Evolutionary conservation across 2,113 vertebrate genomes (phyloP), one percentile per base, ranked within the genome.

Genomic region (Caranx ignobilis): DNA sequence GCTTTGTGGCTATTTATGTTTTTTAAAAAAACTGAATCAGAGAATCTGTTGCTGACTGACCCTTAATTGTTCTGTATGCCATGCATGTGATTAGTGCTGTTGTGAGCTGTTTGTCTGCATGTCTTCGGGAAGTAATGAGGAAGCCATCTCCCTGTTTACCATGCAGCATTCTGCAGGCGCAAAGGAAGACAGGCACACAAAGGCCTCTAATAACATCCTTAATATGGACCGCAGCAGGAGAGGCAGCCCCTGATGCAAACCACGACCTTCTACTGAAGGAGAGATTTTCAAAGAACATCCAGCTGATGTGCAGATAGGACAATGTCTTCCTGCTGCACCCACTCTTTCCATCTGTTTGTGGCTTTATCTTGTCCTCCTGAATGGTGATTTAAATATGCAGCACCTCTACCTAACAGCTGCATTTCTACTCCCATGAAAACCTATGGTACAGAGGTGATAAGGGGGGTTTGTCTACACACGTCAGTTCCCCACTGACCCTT

Each of bases 41-140:
- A 78, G 52, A 79, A 81, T 79, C 48, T 81, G 21, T 79, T 69
- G 39, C 71, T 82, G 16, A 1, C 2, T 70, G 71, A 73, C 78
- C 75, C 80, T 56, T 81, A 69, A 81, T 82, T 84, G 75, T 73
- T 73, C 60, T 84, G 72, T 57, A n/a, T 81, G 64, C 71, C 60
- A 73, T 76, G 71, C 54, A 71, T 79, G 83, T 71, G 73, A 81
- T 85, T 79, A 85, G 71, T 41, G 69, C 37, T 69, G 50, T 50
- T 82, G 73, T 77, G 83, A 75, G 83, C 70, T 63, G 75, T 87
- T 75, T 88, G 74, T 74, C 67, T 88, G 86, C 69, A 55, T 86
- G 86, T 87, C 85, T 83, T 84, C 74, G 59, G 71, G 80, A 91
- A 88, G 88, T 93, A 93, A 94, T 94, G 87, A 93, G 88, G 75